A percentile compares a stretch with the other conserved stretches of the same genome.
phyloP scores from a whole-genome alignment of 2,888 invertebrate genomes.

The Oscheius sp. region DNA sequence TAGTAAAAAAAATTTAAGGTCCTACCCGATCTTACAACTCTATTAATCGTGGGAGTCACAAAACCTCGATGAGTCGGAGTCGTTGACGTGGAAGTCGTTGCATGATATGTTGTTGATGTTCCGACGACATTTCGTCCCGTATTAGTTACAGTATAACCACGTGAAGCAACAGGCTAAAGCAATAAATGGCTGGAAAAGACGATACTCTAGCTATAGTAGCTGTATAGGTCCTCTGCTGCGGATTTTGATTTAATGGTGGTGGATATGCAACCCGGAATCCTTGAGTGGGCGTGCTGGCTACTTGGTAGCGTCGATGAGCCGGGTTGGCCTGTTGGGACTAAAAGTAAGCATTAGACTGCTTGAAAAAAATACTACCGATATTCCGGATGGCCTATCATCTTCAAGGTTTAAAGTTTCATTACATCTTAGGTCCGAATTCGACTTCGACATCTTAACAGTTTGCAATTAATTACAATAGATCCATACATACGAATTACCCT shows the following conservation, averaged over 20 bases:
- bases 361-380: background rate
- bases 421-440: conserved; percentile 7
- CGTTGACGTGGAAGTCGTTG: background rate
- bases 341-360: background rate
- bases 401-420: conserved; percentile 19
- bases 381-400: background rate
- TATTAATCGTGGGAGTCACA: background rate
- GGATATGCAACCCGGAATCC: conserved; percentile 12
- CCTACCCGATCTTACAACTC: background rate
- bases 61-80: background rate
- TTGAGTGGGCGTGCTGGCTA: background rate
- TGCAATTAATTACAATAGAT: conserved; percentile 1
- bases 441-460: background rate
- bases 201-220: conserved; percentile 5
- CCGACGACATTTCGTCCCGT: background rate
- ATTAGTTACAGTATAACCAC: conserved; percentile 20
- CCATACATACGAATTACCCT: conserved; percentile 23
- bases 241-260: background rate
- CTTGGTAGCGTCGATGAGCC: conserved; percentile 7
- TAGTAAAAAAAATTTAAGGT: too few relatives aligned
- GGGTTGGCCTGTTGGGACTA: background rate
- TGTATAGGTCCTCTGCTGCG: conserved; percentile 10
- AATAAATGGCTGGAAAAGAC: background rate
- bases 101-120: background rate
- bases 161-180: conserved; percentile 23